Evolutionary conservation across 2,888 invertebrate species (phyloP).

Genomic region (Cyrtodaria siliqua): DNA sequence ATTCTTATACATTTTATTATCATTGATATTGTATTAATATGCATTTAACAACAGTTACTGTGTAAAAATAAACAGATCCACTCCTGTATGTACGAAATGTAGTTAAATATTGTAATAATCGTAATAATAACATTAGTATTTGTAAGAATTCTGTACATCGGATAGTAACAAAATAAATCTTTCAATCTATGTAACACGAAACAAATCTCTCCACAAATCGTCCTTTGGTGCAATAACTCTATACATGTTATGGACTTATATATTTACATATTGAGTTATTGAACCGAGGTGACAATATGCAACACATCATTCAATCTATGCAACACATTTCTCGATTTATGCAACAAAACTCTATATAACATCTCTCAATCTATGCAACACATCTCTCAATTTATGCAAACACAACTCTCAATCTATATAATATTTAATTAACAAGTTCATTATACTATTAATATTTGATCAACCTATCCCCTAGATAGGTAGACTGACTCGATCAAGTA

Average conservation of each 20-base stretch:
- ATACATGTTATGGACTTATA: neutral
- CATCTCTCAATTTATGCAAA: too few relatives aligned
- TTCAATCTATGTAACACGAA: conserved; percentile 44
- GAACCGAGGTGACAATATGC: too few relatives aligned
- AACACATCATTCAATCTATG: neutral
- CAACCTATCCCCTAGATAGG: too few relatives aligned
- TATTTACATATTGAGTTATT: too few relatives aligned
- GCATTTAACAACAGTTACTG: conserved; percentile 61
- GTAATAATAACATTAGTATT: conserved; percentile 45
- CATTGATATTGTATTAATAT: conserved; percentile 61
- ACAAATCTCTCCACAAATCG: neutral
- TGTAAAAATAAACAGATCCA: conserved; percentile 65
- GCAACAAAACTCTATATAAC: neutral
- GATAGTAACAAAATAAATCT: conserved; percentile 56
- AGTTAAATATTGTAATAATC: conserved; percentile 11
- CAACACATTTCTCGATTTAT: neutral
- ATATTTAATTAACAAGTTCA: too few relatives aligned
- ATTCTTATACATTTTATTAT: conserved; percentile 58
- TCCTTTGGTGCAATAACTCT: neutral
- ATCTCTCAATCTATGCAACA: too few relatives aligned
- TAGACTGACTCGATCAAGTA: too few relatives aligned
- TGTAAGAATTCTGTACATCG: conserved; percentile 50
- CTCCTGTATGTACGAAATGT: conserved; percentile 17
- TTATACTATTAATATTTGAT: too few relatives aligned
- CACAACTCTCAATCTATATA: too few relatives aligned